These are phyloP conservation scores for Glaucidium brasilianum DNA, from an alignment of 2,113 vertebrate genomes.

Conservation along the genomic window DNA sequence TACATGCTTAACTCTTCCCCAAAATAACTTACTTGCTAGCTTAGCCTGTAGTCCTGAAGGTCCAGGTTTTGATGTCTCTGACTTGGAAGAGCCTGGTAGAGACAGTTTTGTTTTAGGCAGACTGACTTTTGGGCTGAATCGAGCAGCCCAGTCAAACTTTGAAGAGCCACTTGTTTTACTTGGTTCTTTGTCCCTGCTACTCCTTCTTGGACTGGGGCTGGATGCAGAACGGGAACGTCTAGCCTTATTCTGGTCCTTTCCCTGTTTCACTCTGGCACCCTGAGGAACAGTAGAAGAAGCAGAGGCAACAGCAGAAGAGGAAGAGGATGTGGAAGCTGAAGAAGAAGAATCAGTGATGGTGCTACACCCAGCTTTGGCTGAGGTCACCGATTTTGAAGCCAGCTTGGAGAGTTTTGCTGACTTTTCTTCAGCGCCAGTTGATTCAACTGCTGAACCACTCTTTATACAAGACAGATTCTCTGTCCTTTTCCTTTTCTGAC, in stretches of 20 bases:
- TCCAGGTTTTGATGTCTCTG: constrained; percentile 97
- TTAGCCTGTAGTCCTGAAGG: constrained; percentile 99
- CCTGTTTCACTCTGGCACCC: constrained; percentile 96
- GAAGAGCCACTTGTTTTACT: constrained; percentile 93
- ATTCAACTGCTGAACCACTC: constrained; percentile 86
- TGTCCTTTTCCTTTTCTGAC: constrained; percentile 96
- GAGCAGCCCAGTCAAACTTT: constrained; percentile 98
- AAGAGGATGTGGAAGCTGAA: constrained; percentile 91
- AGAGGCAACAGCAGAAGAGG: constrained; percentile 86
- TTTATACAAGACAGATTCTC: constrained; percentile 87
- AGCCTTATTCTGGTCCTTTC: constrained; percentile 97
- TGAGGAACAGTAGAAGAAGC: constrained; percentile 87
- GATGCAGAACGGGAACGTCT: constrained; percentile 96
- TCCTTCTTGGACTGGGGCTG: constrained; percentile 94
- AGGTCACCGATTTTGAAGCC: constrained; percentile 99
- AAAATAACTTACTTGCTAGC: constrained; percentile 92
- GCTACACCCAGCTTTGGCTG: constrained; percentile 99
- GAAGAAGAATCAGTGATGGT: constrained; percentile 96
- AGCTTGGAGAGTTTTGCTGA: constrained; percentile 99
- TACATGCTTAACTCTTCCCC: neutral
- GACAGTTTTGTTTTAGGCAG: constrained; percentile 99
- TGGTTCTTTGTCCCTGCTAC: constrained; percentile 96
- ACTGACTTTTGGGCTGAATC: constrained; percentile 98
- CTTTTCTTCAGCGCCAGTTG: constrained; percentile 92
- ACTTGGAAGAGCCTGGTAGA: constrained; percentile 96